Conservation (phyloP, 2,888 invertebrate genomes). For the Priocnemis perturbator region DNA sequence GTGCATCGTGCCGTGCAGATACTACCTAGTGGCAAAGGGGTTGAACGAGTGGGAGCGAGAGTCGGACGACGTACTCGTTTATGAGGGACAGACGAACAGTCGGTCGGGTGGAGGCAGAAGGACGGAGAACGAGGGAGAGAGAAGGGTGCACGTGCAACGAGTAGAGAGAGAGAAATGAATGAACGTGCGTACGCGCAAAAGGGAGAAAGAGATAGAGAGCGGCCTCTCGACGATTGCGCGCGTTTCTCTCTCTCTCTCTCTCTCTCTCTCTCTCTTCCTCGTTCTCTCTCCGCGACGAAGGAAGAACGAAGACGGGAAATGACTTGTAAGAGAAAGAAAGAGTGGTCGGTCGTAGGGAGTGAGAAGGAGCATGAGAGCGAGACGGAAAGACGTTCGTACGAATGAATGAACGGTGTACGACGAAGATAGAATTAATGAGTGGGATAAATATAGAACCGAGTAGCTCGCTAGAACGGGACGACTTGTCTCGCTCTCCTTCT, state of each 20-base stretch:
- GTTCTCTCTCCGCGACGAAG: slow-evolving; percentile 58
- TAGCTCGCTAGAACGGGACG: slow-evolving; percentile 63
- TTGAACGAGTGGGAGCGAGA: slow-evolving; percentile 37
- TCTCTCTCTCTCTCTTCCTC: too few species aligned
- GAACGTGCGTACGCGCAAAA: slow-evolving; percentile 66
- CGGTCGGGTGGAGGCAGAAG: slow-evolving; percentile 15
- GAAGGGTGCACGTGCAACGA: slow-evolving; percentile 20
- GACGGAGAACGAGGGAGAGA: slow-evolving; percentile 17
- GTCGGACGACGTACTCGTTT: slow-evolving; percentile 29
- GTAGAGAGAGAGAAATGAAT: slow-evolving; percentile 66
- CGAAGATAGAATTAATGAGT: slow-evolving; percentile 69
- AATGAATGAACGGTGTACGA: slow-evolving; percentile 68
- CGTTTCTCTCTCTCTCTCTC: too few species aligned
- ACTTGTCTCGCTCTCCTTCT: slow-evolving; percentile 16
- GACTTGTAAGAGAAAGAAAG: slow-evolving; percentile 16
- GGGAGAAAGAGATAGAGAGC: slow-evolving; percentile 18
- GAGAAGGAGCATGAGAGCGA: slow-evolving; percentile 32
- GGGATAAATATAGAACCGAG: slow-evolving; percentile 68
- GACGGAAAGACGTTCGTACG: slow-evolving; percentile 48
- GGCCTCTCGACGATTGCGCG: slow-evolving; percentile 6
- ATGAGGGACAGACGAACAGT: slow-evolving; percentile 11
- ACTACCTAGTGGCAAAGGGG: slow-evolving; percentile 19
- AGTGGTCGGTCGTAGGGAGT: background rate
- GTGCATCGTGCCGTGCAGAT: slow-evolving; percentile 28
- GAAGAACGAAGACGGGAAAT: slow-evolving; percentile 63